phyloP scores from a whole-genome alignment of 92 coral and sea anemone species.

The Diadumene lineata region DNA sequence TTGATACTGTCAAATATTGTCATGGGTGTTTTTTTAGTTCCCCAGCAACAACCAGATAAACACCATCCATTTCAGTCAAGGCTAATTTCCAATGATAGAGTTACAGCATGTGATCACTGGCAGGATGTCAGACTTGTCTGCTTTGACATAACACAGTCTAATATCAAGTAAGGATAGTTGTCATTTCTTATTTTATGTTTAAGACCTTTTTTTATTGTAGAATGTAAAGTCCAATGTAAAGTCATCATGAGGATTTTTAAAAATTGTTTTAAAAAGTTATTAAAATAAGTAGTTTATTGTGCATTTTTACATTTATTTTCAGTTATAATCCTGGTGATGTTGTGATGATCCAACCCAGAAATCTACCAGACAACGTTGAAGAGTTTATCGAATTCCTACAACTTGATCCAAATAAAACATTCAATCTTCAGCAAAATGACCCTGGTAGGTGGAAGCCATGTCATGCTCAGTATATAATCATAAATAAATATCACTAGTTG shows the following conservation, averaged over 20 bases:
- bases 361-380: conserved; percentile 73
- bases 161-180: conserved; percentile 94
- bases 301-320: background rate
- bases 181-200: no score
- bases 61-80: conserved; percentile 70
- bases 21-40: no score
- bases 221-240: no score
- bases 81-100: conserved; percentile 74
- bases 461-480: no score
- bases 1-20: no score
- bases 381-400: conserved; percentile 79
- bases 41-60: conserved; percentile 39
- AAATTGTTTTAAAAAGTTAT: no score
- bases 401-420: conserved; percentile 57
- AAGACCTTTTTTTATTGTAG: no score
- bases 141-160: conserved; percentile 80
- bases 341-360: conserved; percentile 89
- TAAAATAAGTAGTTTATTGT: background rate
- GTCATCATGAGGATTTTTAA: no score
- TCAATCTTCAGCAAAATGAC: conserved; percentile 74
- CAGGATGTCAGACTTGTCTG: conserved; percentile 90
- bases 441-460: conserved; percentile 73
- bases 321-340: conserved; percentile 94
- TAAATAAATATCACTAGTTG: no score
- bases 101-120: conserved; percentile 88